Conservation (phyloP, 2,113 vertebrate species). For the Pterocles gutturalis region DNA sequence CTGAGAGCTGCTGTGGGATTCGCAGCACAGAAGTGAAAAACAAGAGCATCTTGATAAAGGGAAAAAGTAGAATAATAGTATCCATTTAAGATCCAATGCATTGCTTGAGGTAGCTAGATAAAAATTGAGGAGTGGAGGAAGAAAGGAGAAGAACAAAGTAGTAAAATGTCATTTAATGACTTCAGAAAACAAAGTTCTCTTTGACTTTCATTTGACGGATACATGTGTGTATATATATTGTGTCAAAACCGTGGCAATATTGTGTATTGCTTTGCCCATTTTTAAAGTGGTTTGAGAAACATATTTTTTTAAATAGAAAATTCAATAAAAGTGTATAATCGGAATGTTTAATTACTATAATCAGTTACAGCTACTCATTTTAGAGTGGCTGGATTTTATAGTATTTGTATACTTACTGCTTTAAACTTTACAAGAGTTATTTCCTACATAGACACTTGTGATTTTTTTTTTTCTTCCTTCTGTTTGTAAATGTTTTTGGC, state of each 20-base stretch:
- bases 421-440: conserved; percentile 21
- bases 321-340: neutral
- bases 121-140: neutral
- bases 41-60: neutral
- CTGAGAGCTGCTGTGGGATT: conserved; percentile 40
- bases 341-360: neutral
- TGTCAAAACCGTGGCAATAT: neutral
- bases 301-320: neutral
- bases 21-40: conserved; percentile 44
- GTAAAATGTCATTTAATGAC: neutral
- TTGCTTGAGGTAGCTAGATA: neutral
- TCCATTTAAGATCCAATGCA: neutral
- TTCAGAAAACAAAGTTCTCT: neutral
- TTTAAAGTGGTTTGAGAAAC: neutral
- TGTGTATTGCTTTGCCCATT: neutral
- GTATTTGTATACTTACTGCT: conserved; percentile 7
- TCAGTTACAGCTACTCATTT: conserved; percentile 1
- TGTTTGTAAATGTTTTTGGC: neutral
- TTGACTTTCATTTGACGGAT: neutral
- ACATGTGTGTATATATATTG: neutral
- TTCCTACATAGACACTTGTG: neutral
- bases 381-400: neutral
- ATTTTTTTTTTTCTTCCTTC: neutral
- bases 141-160: neutral
- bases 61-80: neutral